Conservation (phyloP, 2,888 invertebrate species). For the Embidobia sp. region DNA sequence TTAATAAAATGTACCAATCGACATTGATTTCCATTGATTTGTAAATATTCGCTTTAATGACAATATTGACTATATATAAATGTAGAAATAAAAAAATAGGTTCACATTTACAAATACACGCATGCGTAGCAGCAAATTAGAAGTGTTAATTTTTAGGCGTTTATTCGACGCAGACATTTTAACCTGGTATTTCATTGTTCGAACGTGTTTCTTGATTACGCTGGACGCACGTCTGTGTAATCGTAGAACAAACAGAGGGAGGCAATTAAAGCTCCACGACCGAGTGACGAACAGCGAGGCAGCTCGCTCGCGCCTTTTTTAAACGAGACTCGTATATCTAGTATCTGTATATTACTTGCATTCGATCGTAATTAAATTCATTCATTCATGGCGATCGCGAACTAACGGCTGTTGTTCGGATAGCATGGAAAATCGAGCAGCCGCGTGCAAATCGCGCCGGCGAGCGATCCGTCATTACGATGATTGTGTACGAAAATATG, state of each 20-base stretch:
- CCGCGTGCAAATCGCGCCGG: constrained; percentile 13
- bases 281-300: no score
- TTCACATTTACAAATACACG: constrained; percentile 24
- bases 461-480: constrained; percentile 46
- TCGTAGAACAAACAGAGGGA: constrained; percentile 22
- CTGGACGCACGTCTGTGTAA: constrained; percentile 30
- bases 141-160: constrained; percentile 16
- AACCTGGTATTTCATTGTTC: constrained; percentile 36
- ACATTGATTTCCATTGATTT: constrained; percentile 34
- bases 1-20: not conserved
- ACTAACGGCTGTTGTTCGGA: no score
- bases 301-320: constrained; percentile 47
- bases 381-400: constrained; percentile 50
- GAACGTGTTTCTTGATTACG: constrained; percentile 49
- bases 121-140: not conserved
- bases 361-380: constrained; percentile 53
- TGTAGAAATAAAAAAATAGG: constrained; percentile 19
- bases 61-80: constrained; percentile 44
- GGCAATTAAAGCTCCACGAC: constrained; percentile 13
- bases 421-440: constrained; percentile 23
- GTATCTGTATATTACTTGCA: constrained; percentile 59
- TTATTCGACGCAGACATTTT: constrained; percentile 25
- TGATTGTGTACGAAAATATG: not conserved
- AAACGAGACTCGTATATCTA: constrained; percentile 56
- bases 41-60: constrained; percentile 56